phyloP scores from a whole-genome alignment of 23 tunicate species.

The Aplidium turbinatum region DNA sequence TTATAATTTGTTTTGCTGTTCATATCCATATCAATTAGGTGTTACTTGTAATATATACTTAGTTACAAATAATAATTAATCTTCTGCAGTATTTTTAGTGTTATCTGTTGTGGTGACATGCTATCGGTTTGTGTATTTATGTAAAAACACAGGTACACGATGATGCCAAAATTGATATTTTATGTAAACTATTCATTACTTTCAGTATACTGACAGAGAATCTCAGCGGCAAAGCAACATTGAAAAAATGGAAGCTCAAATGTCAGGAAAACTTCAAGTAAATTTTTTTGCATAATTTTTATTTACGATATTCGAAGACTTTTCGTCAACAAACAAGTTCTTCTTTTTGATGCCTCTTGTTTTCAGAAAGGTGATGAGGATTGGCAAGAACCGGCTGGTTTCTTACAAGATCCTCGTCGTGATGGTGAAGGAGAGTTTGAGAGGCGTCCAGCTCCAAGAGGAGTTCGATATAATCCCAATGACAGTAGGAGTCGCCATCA shows the following conservation, averaged over 20 bases:
- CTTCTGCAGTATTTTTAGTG: background rate
- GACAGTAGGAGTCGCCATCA: slow-evolving; percentile 18
- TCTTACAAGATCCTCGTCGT: slow-evolving; percentile 44
- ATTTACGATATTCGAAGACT: background rate
- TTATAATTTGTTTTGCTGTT: no score
- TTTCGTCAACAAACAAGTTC: background rate
- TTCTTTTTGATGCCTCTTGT: background rate
- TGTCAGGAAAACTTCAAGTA: slow-evolving; percentile 45
- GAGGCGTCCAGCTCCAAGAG: slow-evolving; percentile 47
- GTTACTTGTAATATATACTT: no score
- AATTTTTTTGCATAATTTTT: background rate
- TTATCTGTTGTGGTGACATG: no score
- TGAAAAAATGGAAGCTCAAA: slow-evolving; percentile 64
- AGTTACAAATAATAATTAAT: background rate
- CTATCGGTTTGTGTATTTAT: no score
- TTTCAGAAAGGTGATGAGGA: slow-evolving; percentile 52
- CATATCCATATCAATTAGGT: no score
- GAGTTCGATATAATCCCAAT: slow-evolving; percentile 46
- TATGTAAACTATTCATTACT: background rate
- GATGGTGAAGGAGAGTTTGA: slow-evolving; percentile 47
- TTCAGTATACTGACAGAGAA: slow-evolving; percentile 52
- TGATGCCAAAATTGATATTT: no score
- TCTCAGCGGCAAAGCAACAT: slow-evolving; percentile 41
- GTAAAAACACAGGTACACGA: no score
- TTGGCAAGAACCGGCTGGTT: slow-evolving; percentile 52